Percentiles rank a stretch among this genome's conserved stretches.
Evolutionary conservation across 2,113 vertebrate genomes (phyloP).

Genomic region (Syngnathus scovelli): DNA sequence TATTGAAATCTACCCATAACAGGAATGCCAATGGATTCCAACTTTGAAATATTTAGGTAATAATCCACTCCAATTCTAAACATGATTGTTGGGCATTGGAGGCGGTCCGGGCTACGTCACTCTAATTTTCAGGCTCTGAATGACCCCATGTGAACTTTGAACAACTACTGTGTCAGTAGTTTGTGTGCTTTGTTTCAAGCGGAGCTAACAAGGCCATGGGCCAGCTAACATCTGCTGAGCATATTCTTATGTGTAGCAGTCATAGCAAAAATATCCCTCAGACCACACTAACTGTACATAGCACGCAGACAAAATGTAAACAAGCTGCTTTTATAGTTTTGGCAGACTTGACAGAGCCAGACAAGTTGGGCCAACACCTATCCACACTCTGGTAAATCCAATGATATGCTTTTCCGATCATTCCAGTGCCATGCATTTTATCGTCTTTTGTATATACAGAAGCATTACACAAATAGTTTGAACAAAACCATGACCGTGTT

Average conservation of each 20-base stretch:
- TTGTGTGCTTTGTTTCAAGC: constrained; percentile 51
- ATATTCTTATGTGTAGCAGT: constrained; percentile 66
- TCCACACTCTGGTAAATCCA: constrained; percentile 42
- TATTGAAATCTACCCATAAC: too few relatives aligned
- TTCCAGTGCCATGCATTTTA: constrained; percentile 32
- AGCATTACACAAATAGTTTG: not conserved
- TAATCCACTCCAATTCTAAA: too few relatives aligned
- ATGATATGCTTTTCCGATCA: constrained; percentile 39
- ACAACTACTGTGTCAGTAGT: constrained; percentile 67
- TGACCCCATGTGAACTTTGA: constrained; percentile 67
- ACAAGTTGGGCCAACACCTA: constrained; percentile 38
- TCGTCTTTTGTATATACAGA: not conserved
- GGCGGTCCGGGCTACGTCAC: not conserved
- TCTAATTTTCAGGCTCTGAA: constrained; percentile 39
- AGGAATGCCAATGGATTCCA: too few relatives aligned
- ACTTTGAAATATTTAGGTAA: too few relatives aligned
- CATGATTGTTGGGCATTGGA: too few relatives aligned
- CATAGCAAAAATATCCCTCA: constrained; percentile 45
- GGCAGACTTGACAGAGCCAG: constrained; percentile 37
- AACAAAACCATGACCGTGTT: not conserved
- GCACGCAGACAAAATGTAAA: constrained; percentile 55
- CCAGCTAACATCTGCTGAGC: constrained; percentile 72
- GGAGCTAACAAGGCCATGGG: constrained; percentile 59
- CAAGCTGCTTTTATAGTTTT: constrained; percentile 46
- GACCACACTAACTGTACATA: constrained; percentile 51